Evolutionary conservation across 2,888 invertebrate species (phyloP), one percentile per base, ranked within the genome.

Genomic region (Malthinus flaveolus): DNA sequence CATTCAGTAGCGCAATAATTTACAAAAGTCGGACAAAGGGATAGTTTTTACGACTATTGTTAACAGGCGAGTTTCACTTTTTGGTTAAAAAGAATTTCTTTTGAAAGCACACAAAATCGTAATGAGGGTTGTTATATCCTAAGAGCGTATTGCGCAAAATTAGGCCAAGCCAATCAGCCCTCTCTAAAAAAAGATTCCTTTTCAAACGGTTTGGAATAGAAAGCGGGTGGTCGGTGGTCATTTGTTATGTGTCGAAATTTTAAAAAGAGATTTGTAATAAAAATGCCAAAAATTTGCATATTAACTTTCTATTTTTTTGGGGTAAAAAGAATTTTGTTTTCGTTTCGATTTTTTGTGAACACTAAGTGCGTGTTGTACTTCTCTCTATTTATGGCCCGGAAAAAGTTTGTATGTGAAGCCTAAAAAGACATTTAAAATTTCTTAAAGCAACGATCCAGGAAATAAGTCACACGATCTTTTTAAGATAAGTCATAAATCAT

Each of bases 1-100:
- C 59, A 59, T 53, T 54, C 61, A 57, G 63, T 63, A 63, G 63
- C 62, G 55, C 62, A 58, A 66, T 66, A 62, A 62, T 59, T 64
- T 59, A 64, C 57, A 31, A 55, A 63, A 47, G 23, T 54, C 34
- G 57, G 60, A 62, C 63, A 61, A 62, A 59, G 60, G 63, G 62
- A 56, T 5, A 66, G 62, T 66, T 66, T 65, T 65, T 66, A 62
- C 37, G 51, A 42, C 61, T 55, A 56, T 59, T 61, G 60, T 63
- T 34, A 60, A 45, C 55, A 42, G 39, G 57, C 42, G 52, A 56
- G 62, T 66, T 66, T 66, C 61, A 62, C 62, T 66, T 66, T 66
- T 65, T 63, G 53, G 47, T 23, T 56, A 63, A 59, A 63, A 62
- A 65, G 65, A 65, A 59, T 65, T n/a, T 62, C 61, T 52, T 59